Conservation (phyloP, 2,888 invertebrate genomes). For the Hipparchia sbordonii region DNA sequence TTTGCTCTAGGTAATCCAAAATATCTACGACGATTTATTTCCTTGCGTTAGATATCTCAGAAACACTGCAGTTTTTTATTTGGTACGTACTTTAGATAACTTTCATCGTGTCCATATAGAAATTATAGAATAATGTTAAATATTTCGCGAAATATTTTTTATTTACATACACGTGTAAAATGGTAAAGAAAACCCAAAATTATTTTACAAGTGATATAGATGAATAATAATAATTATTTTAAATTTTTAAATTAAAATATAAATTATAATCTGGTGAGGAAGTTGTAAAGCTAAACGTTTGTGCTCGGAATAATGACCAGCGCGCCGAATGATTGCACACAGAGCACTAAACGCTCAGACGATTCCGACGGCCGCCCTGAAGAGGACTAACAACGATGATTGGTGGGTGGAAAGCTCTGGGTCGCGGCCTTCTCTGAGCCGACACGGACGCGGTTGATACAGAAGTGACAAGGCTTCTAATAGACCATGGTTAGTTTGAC, state of each 20-base stretch:
- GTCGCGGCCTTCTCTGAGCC: background rate
- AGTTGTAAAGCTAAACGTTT: background rate
- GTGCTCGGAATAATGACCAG: background rate
- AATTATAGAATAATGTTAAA: no score
- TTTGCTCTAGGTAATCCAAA: background rate
- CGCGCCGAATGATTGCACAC: slow-evolving; percentile 18
- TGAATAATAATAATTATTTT: no score
- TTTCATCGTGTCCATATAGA: no score
- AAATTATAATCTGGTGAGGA: no score
- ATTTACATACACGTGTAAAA: no score
- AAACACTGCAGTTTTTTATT: no score
- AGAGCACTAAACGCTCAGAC: slow-evolving; percentile 30
- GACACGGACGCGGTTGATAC: slow-evolving; percentile 37
- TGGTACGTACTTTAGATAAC: no score
- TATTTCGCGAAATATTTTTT: no score
- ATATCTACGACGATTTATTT: background rate
- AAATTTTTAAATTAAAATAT: no score
- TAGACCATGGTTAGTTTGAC: background rate
- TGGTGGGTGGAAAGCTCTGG: slow-evolving; percentile 36
- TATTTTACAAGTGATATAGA: no score
- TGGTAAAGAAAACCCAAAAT: no score
- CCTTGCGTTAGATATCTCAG: background rate
- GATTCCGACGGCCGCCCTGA: slow-evolving; percentile 23
- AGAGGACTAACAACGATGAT: slow-evolving; percentile 25
- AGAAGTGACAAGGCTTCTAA: background rate